phyloP scores from a whole-genome alignment of 1,140 invertebrate species.

The Diachasmimorpha longicaudata region DNA sequence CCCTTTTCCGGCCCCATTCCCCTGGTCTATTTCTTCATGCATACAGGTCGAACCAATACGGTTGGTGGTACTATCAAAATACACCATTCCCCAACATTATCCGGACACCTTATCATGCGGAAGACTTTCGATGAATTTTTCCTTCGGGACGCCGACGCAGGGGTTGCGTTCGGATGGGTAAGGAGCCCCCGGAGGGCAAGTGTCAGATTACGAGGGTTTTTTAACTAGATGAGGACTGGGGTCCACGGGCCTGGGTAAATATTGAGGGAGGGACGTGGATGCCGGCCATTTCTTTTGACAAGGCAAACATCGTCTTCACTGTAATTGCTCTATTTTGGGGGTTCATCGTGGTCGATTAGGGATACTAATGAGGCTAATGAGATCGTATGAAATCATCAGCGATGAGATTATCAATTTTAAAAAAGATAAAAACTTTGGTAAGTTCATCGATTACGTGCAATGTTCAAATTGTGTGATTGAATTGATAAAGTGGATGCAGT shows the following conservation, averaged over 20 bases:
- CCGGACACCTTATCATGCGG: constrained; percentile 22
- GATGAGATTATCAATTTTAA: too few relatives aligned
- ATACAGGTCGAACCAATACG: constrained; percentile 17
- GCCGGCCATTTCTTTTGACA: not conserved
- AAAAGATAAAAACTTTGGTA: too few relatives aligned
- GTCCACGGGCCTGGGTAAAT: not conserved
- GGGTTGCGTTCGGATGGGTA: not conserved
- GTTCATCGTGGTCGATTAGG: not conserved
- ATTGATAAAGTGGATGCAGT: too few relatives aligned
- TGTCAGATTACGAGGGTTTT: constrained; percentile 9
- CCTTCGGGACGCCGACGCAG: not conserved
- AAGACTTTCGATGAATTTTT: constrained; percentile 30
- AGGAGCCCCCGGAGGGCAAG: constrained; percentile 4
- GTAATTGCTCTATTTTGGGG: not conserved
- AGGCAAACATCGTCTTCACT: not conserved
- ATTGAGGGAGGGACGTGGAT: not conserved
- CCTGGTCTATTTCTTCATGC: constrained; percentile 25
- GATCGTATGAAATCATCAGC: too few relatives aligned
- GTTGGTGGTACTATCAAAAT: constrained; percentile 2
- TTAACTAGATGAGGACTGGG: not conserved
- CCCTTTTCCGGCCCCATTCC: not conserved
- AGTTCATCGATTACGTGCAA: too few relatives aligned
- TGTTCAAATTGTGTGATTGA: too few relatives aligned
- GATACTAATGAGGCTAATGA: too few relatives aligned
- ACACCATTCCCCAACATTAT: constrained; percentile 11